Percentiles rank a stretch among this genome's conserved stretches.
These are phyloP conservation scores for Halisarca cf. caerulea DNA, from an alignment of 37 sponge, comb jelly and placozoan genomes.

Conservation along the genomic window DNA sequence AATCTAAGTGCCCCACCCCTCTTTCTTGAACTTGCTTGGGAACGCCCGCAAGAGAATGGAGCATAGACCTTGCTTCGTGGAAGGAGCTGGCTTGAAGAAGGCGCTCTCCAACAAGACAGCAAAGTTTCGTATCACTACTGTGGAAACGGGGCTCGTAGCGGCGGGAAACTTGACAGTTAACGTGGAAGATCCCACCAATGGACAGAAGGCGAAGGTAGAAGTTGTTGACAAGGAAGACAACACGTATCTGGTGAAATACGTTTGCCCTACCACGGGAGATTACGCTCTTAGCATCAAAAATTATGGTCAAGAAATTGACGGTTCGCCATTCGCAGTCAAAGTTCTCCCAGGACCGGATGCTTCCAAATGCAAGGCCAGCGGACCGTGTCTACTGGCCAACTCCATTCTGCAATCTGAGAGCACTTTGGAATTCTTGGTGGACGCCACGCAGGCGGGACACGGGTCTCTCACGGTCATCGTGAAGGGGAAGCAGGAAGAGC, in stretches of 20 bases:
- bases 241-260: conserved; percentile 16
- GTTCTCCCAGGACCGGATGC: conserved; percentile 13
- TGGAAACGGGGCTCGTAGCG: conserved; percentile 9
- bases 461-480: conserved; percentile 10
- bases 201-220: not conserved
- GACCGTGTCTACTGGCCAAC: not conserved
- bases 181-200: not conserved
- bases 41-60: not conserved
- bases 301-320: conserved; percentile 19
- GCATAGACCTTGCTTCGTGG: not conserved
- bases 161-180: not conserved
- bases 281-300: not conserved
- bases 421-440: conserved; percentile 12
- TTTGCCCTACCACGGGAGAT: conserved; percentile 19
- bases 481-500: conserved; percentile 15
- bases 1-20: conserved; percentile 3
- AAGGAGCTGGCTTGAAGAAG: conserved; percentile 31
- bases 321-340: not conserved
- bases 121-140: conserved; percentile 16
- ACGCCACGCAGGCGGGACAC: conserved; percentile 5
- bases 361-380: conserved; percentile 11
- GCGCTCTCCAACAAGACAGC: conserved; percentile 18
- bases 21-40: not conserved
- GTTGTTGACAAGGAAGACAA: conserved; percentile 10
- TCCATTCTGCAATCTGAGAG: not conserved